Evolutionary conservation across 1,140 invertebrate genomes (phyloP).

Genomic region (Reticulitermes speratus): DNA sequence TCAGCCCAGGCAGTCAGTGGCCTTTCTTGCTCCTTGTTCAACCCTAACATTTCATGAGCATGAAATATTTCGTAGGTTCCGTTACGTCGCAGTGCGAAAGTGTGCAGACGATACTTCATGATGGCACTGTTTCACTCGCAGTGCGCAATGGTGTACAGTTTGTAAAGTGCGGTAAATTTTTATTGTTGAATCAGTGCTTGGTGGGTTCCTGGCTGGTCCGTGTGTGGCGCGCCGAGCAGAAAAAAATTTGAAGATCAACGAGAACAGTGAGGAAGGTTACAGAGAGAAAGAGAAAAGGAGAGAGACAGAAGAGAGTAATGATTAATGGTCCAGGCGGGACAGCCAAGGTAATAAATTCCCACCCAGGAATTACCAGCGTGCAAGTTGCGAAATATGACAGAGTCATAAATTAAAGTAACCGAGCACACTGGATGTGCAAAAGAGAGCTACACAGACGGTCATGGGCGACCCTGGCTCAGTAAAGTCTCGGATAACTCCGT

Average conservation of each 20-base stretch:
- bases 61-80: no score
- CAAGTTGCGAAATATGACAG: constrained; percentile 49
- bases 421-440: constrained; percentile 10
- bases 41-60: no score
- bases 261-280: not conserved
- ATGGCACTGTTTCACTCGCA: no score
- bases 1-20: no score
- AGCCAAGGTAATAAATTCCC: constrained; percentile 45
- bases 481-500: no score
- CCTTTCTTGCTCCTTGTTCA: no score
- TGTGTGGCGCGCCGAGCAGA: not conserved
- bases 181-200: no score
- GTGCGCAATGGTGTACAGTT: no score
- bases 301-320: constrained; percentile 35
- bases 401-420: constrained; percentile 43
- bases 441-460: not conserved
- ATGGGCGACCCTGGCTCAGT: not conserved
- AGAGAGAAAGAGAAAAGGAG: not conserved
- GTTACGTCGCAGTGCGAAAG: no score
- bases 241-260: not conserved
- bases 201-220: not conserved
- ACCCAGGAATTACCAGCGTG: constrained; percentile 48
- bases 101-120: no score
- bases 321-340: constrained; percentile 46
- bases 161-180: no score